Percentiles rank a stretch among this genome's conserved stretches.
phyloP scores from a whole-genome alignment of 2,113 vertebrate species.

The Bos taurus region ARS-UCD2.0 NC_037329.1:51374001-51374500 shows the following conservation, averaged over 20 bases:
- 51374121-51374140: background rate
- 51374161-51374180: background rate
- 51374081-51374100: background rate
- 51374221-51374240: background rate
- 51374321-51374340: background rate
- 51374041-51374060: too few species aligned
- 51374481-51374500: background rate
- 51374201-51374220: background rate
- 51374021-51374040: too few species aligned
- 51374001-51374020: too few species aligned
- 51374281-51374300: rapidly evolving
- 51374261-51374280: background rate
- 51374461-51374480: background rate
- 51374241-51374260: too few species aligned
- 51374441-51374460: background rate
- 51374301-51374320: background rate
- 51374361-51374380: too few species aligned
- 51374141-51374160: background rate
- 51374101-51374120: background rate
- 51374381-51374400: background rate
- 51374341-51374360: background rate
- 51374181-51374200: background rate
- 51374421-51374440: background rate
- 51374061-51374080: background rate
- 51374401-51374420: background rate